Percentiles rank a stretch among this genome's conserved stretches.
These are phyloP conservation scores for Drosophila emarginata DNA, from an alignment of 2,888 invertebrate genomes.

Conservation along the genomic window DNA sequence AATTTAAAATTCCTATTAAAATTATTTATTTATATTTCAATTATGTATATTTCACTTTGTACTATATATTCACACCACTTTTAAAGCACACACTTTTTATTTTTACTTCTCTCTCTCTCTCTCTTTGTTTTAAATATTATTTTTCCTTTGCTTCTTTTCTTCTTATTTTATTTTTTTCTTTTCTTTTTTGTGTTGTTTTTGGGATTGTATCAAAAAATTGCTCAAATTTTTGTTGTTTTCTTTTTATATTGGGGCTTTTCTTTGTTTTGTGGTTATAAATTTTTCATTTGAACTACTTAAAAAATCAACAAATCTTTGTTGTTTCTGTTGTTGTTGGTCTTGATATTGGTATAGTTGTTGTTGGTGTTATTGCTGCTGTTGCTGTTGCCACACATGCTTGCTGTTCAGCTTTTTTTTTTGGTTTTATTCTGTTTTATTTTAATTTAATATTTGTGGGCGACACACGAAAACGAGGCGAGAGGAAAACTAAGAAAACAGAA, in stretches of 20 bases:
- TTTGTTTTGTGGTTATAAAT: constrained; percentile 32
- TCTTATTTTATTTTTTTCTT: constrained; percentile 33
- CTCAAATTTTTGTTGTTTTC: constrained; percentile 16
- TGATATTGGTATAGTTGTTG: constrained; percentile 20
- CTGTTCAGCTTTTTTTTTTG: constrained; percentile 27
- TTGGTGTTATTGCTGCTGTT: constrained; percentile 14
- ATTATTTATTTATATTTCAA: neutral
- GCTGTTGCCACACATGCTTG: constrained; percentile 46
- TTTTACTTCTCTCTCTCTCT: constrained; percentile 13
- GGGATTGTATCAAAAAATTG: constrained; percentile 48
- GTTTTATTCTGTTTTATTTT: constrained; percentile 35
- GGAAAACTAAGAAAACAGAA: constrained; percentile 41
- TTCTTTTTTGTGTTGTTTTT: constrained; percentile 25
- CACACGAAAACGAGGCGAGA: constrained; percentile 30
- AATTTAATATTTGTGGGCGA: constrained; percentile 36
- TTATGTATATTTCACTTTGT: constrained; percentile 12
- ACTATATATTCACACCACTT: constrained; percentile 9
- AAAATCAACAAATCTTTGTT: constrained; percentile 40
- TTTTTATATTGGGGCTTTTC: constrained; percentile 16
- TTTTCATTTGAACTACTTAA: constrained; percentile 42
- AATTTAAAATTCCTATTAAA: constrained; percentile 8
- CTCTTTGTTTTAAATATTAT: constrained; percentile 28
- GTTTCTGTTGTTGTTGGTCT: constrained; percentile 1
- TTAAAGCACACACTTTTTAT: constrained; percentile 12
- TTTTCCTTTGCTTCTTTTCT: constrained; percentile 28